Percentiles rank a stretch among this genome's conserved stretches.
Evolutionary conservation across 2,113 vertebrate genomes (phyloP).

Genomic region (Chroicocephalus ridibundus): DNA sequence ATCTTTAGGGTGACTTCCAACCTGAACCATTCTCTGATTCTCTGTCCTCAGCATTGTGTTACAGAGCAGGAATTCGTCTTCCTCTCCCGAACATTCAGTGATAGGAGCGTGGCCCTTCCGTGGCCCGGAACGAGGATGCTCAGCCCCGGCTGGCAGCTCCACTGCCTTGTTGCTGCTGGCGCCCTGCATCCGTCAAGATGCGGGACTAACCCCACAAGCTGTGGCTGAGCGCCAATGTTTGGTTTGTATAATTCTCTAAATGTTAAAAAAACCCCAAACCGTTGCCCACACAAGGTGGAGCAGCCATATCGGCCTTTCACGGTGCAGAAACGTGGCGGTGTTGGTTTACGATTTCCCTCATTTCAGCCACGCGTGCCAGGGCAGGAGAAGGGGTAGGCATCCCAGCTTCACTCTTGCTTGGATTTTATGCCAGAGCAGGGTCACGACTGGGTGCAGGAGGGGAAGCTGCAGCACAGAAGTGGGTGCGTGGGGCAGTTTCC

Average conservation of each 20-base stretch:
- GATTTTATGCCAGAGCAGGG: neutral
- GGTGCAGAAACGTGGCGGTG: accelerated
- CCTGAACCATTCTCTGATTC: too few relatives aligned
- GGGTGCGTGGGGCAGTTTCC: neutral
- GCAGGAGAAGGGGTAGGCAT: neutral
- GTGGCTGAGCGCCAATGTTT: too few relatives aligned
- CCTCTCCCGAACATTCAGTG: neutral
- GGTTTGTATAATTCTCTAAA: neutral
- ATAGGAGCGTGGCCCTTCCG: neutral
- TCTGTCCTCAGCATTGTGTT: neutral
- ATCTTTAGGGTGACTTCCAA: too few relatives aligned
- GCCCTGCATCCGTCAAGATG: neutral
- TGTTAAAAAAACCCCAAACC: neutral
- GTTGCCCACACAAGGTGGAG: neutral
- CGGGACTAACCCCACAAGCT: neutral
- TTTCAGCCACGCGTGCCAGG: accelerated
- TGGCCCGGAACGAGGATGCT: neutral
- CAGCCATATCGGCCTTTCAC: neutral
- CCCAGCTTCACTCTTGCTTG: neutral
- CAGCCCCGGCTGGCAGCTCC: neutral
- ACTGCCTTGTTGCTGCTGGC: neutral
- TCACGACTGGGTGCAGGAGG: neutral
- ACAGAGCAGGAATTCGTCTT: neutral
- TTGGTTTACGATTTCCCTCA: neutral
- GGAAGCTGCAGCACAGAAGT: neutral